Evolutionary conservation across 2,113 vertebrate species (phyloP).

Genomic region (Galeopterus variegatus): DNA sequence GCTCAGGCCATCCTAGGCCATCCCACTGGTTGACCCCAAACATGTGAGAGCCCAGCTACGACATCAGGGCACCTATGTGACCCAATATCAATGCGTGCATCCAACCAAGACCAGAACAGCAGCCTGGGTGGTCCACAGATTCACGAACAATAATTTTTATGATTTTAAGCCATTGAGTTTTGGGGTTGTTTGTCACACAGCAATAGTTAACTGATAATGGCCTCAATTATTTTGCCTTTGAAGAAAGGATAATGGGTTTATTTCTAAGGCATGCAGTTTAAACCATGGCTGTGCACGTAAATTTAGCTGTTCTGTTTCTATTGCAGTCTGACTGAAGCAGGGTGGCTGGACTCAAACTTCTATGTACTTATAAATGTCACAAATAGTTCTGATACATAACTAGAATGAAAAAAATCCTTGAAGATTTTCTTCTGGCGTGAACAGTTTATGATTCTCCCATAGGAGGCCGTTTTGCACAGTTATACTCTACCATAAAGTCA

Average conservation of each 20-base stretch:
- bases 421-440: not conserved
- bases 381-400: not conserved
- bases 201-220: not conserved
- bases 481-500: not conserved
- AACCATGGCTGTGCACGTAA: not conserved
- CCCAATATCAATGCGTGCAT: not conserved
- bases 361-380: not conserved
- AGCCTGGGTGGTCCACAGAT: not conserved
- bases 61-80: not conserved
- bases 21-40: too few species aligned
- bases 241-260: not conserved
- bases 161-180: conserved; percentile 7
- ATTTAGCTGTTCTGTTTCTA: not conserved
- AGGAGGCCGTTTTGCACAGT: not conserved
- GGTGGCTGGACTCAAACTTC: not conserved
- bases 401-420: not conserved
- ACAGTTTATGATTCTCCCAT: not conserved
- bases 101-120: not conserved
- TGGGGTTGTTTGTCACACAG: not conserved
- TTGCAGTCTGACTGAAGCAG: not conserved
- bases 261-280: conserved; percentile 11
- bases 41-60: not conserved
- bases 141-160: not conserved
- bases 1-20: not conserved
- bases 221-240: not conserved